Base-by-base conservation (phyloP, 1,140 invertebrate genomes). In the Mycetomoellerius zeteki region DNA sequence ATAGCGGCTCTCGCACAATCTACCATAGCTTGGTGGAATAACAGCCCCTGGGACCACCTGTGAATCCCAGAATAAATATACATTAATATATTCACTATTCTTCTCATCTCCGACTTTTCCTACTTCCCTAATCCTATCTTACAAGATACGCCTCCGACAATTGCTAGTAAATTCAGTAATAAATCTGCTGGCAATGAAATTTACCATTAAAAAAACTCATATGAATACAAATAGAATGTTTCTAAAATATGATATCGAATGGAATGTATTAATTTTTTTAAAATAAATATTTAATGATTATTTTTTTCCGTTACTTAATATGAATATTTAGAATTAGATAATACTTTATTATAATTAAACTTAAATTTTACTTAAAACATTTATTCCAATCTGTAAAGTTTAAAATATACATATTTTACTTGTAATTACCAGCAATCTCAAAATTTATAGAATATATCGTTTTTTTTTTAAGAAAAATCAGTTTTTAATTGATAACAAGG, bases 11-110 rank as follows among this genome's bases (percentile, higher is more conserved):
- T 95, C 0, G 97, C 97, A 92, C 97, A 98, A 94, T 98, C 98
- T 73, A 98, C 98, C 85, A 98, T 95, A 8, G 97, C 98, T 92
- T 98, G 98, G 93, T 98, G 98, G 93, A 98, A 98, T 77, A 98
- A 95, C 33, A 98, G 95, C 19, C 98, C 98, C 89, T 98, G 98
- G 4, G 98, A 98, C 98, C 98, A 98, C 94, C 98, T 98, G 96
- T 47, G 95, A 86, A 65, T 37, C 37, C 50, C 56, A 3, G n/a
- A 56, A 75, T 82, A 60, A 75, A 62, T 33, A 43, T 47, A 56
- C 27, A 37, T 82, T 65, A 72, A 72, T 30, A 37, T 12, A 19
- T 72, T 71, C 8, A 4, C 62, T 56, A 52, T 37, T 71, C 65
- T 16, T 67, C n/a, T 56, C 33, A 8, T 6, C 3, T 58, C 8